Base-by-base conservation (phyloP, 2,113 vertebrate genomes). In the Lepisosteus oculatus region DNA sequence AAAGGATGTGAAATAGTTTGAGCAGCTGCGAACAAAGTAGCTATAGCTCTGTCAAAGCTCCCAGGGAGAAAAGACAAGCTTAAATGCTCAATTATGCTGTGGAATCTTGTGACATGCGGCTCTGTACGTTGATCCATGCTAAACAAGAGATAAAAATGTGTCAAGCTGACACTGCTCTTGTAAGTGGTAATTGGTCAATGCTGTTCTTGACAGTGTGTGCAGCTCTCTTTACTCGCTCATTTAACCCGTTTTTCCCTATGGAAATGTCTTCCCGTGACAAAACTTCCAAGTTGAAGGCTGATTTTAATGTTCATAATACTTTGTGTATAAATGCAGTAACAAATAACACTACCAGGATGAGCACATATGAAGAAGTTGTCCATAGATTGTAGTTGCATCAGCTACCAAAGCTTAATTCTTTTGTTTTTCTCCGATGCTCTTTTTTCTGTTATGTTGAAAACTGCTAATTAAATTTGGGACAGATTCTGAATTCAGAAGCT, bases 101-200 rank as follows among this genome's bases (percentile, higher is more conserved):
- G 42, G n/a, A 65, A 41, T 9, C 42, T 29, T 65, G 11, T 65
- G 62, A 65, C 62, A 8, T 65, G 62, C 62, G 29, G 42, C 62
- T 29, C 29, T 12, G 4, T 13, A 14, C 14, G 59, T 61, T 14
- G 59, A 61, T 61, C 59, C 59, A 43, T 65, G 62, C 62, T 41
- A 43, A 65, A 65, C 17, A 7, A 12, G 59, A 74, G 76, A 80
- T 80, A 80, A 78, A 72, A n/a, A 74, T 6, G 54, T 72, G 74
- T 74, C 71, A 45, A 51, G 68, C 56, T 41, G 3, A n/a, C 62
- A 42, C 6, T 42, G 62, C 42, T 29, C 7, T 65, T 78, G 79
- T 78, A 72, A 70, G 51, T 65, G 56, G 41, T 76, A 73, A 72
- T 71, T 70, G 68, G 70, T 41, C 17, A 9, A 15, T 65, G 42